phyloP scores from a whole-genome alignment of 2,888 invertebrate species.

The Erebia palarica region DNA sequence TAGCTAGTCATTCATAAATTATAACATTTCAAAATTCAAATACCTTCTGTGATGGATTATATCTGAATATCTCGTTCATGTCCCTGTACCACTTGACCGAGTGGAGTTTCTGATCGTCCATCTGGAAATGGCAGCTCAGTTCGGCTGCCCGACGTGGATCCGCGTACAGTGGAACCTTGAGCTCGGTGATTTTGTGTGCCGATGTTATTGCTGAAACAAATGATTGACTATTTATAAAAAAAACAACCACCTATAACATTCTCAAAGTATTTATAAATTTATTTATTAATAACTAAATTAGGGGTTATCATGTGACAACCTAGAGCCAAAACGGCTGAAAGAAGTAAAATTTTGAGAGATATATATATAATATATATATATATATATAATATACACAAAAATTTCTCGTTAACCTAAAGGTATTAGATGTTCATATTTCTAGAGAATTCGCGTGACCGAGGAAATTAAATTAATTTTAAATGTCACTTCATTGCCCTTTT shows the following conservation, averaged over 20 bases:
- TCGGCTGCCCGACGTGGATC: constrained; percentile 77
- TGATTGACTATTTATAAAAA: neutral
- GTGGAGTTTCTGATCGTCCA: constrained; percentile 74
- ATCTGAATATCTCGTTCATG: constrained; percentile 75
- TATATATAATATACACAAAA: too few relatives aligned
- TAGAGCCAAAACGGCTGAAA: too few relatives aligned
- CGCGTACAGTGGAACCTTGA: constrained; percentile 74
- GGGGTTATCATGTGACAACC: too few relatives aligned
- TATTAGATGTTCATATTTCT: neutral
- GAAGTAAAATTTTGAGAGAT: too few relatives aligned
- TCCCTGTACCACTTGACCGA: constrained; percentile 79
- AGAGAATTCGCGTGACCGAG: neutral
- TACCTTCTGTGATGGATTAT: constrained; percentile 72
- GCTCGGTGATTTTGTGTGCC: constrained; percentile 73
- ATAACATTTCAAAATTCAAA: neutral
- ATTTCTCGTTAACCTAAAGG: too few relatives aligned
- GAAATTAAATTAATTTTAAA: constrained; percentile 25
- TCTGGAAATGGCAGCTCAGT: constrained; percentile 75
- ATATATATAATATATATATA: too few relatives aligned
- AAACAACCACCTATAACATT: too few relatives aligned
- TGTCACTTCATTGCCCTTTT: constrained; percentile 23
- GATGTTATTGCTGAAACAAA: constrained; percentile 65
- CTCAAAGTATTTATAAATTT: too few relatives aligned
- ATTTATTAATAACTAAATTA: too few relatives aligned
- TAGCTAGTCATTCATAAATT: neutral